Evolutionary conservation across 2,113 vertebrate genomes (phyloP), one percentile per base, ranked within the genome.

Genomic region (Notarius lentiginosus): DNA sequence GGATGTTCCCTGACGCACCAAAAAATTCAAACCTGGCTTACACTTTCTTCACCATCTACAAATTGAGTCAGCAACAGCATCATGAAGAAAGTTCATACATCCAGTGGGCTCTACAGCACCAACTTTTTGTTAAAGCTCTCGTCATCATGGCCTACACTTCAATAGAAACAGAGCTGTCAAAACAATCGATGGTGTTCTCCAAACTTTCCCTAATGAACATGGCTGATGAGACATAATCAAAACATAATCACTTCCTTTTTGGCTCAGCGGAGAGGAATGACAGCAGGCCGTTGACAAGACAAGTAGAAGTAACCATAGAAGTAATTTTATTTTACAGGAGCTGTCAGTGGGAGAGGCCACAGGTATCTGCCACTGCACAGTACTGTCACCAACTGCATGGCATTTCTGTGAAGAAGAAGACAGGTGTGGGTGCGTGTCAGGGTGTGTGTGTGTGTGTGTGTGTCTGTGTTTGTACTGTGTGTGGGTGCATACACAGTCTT

Each of bases 181-280:
- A 88, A 86, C 81, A 88, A 79, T 90, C 58, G 41, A 61, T 84
- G 68, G 51, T 60, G 58, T 84, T 75, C 61, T 47, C 61, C 63
- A 63, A 87, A 72, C 80, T 66, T 80, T 77, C 53, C 80, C 82
- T 83, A 86, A 88, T 34, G 80, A 86, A 79, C 83, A 80, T 63
- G 2, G 70, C 86, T 87, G 83, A 89, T 82, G 68, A 89, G 83
- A 85, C 61, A 83, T 83, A 88, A 86, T 87, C 84, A 87, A 87
- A 87, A 80, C 84, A 83, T 87, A 87, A 87, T 87, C 86, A 87
- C 61, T 83, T 84, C 80, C 61, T 83, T 87, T 83, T 68, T 83
- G 80, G 86, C 68, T 65, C 27, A 76, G 86, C 27, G 5, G 70
- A 76, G 70, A 83, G 72, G 20, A 56, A 83, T 79, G 86, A 83